phyloP scores from a whole-genome alignment of 2,797 vertebrate genomes.

The Falco berigora region DNA sequence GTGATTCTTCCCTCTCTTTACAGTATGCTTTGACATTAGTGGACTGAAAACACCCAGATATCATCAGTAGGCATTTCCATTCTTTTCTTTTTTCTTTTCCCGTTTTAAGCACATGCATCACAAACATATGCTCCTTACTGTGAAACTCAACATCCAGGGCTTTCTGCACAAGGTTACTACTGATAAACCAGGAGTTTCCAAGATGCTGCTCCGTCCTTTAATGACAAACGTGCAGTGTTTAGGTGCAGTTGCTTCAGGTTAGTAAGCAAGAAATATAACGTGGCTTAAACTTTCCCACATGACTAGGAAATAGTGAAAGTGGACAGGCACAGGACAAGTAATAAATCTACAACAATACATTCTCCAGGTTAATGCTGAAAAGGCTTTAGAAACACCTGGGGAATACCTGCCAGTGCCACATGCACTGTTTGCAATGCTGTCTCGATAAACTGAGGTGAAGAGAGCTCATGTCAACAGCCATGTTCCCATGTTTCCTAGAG shows the following conservation, averaged over 20 bases:
- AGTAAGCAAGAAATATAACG: neutral
- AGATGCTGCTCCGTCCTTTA: neutral
- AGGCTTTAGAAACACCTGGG: neutral
- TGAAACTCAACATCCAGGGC: neutral
- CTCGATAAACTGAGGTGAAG: neutral
- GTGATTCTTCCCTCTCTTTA: neutral
- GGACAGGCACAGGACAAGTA: neutral
- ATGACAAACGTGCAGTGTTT: accelerated
- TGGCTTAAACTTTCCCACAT: neutral
- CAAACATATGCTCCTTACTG: neutral
- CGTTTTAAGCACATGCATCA: neutral
- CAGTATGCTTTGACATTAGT: neutral
- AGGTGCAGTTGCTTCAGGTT: neutral
- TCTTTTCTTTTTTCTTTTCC: too few relatives aligned
- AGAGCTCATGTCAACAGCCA: neutral
- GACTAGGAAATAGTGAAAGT: neutral
- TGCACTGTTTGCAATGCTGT: accelerated
- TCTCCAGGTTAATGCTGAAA: neutral
- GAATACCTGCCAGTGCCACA: neutral
- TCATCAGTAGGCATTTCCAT: neutral
- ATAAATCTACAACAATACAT: neutral
- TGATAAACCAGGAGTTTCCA: neutral
- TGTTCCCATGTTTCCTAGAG: accelerated
- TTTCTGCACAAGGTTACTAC: neutral
- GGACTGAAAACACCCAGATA: neutral